Percentiles rank a stretch among this genome's conserved stretches.
These are phyloP conservation scores for Aphaenogaster rudis DNA, from an alignment of 1,140 invertebrate species.

Conservation along the genomic window DNA sequence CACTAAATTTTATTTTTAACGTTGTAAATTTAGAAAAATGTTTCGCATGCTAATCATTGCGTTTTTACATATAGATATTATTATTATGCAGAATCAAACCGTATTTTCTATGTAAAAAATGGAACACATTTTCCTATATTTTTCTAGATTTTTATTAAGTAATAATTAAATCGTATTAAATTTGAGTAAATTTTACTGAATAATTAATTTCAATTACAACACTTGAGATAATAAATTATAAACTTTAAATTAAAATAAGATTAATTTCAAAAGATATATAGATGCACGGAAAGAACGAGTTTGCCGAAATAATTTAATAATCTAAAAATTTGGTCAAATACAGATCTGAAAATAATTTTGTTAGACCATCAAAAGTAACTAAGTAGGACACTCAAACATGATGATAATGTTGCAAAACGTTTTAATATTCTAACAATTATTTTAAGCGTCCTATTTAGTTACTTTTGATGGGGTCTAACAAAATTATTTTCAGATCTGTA, in stretches of 20 bases:
- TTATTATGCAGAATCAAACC: neutral
- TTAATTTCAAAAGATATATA: neutral
- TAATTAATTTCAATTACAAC: neutral
- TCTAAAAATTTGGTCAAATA: too few relatives aligned
- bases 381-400: too few relatives aligned
- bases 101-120: neutral
- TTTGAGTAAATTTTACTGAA: neutral
- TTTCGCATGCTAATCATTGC: neutral
- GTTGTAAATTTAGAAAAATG: neutral
- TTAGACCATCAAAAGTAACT: too few relatives aligned
- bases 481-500: too few relatives aligned
- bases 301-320: too few relatives aligned
- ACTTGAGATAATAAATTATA: neutral
- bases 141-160: neutral
- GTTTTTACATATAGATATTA: neutral
- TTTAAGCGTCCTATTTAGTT: too few relatives aligned
- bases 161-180: neutral
- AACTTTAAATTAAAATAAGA: conserved; percentile 10
- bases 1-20: neutral
- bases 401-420: too few relatives aligned
- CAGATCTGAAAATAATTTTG: too few relatives aligned
- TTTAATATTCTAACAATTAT: too few relatives aligned
- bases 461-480: too few relatives aligned
- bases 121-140: neutral
- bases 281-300: neutral